Conservation (phyloP, 2,888 invertebrate species). For the Melanotus villosus region DNA sequence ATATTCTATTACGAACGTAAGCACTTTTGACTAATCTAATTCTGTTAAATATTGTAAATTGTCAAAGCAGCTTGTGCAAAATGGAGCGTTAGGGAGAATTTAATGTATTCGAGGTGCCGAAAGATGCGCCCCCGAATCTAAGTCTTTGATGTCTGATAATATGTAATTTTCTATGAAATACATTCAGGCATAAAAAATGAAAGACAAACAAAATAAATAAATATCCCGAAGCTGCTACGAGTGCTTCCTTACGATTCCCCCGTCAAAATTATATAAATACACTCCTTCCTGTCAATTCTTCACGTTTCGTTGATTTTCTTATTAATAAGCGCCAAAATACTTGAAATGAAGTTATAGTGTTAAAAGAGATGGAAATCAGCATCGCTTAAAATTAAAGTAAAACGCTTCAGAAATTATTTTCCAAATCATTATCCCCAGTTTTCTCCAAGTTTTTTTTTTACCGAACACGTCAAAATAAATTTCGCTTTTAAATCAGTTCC, state of each 20-base stretch:
- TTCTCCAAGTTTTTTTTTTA: constrained; percentile 23
- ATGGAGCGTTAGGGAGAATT: constrained; percentile 32
- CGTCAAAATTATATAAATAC: neutral
- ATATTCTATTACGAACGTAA: constrained; percentile 56
- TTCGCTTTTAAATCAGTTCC: constrained; percentile 46
- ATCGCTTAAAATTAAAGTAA: constrained; percentile 20
- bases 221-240: neutral
- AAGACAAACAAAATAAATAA: constrained; percentile 1
- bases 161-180: neutral
- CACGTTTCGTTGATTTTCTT: no score
- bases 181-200: neutral
- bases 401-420: constrained; percentile 25
- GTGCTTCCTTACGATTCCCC: no score
- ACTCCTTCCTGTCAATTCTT: no score
- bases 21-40: constrained; percentile 58
- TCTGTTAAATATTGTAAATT: constrained; percentile 55
- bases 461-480: constrained; percentile 42
- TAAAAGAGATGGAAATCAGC: constrained; percentile 11
- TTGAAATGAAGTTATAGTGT: neutral
- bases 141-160: constrained; percentile 31
- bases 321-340: no score
- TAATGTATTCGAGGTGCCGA: constrained; percentile 32
- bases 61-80: constrained; percentile 38
- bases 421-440: constrained; percentile 33
- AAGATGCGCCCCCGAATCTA: constrained; percentile 2